Base-by-base conservation (phyloP, 2,888 invertebrate species). In the Masnerella sp. region DNA sequence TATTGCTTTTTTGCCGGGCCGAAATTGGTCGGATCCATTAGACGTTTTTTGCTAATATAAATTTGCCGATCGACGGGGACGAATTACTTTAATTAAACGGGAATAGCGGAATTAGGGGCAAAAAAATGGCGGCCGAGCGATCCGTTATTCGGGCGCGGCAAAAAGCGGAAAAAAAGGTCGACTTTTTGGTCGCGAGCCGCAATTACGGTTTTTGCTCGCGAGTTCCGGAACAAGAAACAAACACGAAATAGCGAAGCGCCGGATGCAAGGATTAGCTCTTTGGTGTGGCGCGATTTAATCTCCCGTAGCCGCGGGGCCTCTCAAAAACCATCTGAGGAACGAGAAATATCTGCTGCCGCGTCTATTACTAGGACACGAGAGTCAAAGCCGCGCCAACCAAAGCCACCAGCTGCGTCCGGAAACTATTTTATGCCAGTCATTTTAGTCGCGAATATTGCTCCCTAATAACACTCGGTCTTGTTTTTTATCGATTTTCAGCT, bases 251-350 rank as follows among this genome's bases (percentile, higher is more conserved):
- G 43, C 30, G 52, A 54, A 59, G 34, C 40, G 42, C 43, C 58
- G 64, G 68, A 72, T 72, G 78, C 73, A 54, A 78, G 76, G 80
- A 84, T 84, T 84, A 83, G 82, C 82, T 82, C 83, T 84, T 83
- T 83, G 81, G 81, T 58, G 79, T 43, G 79, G 80, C 76, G 74
- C 81, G 84, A 84, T 83, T 84, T 82, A 84, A 84, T 84, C 83
- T 83, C 79, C 78, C 74, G 73, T 80, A 75, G 77, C 81, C 81
- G 78, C 79, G 71, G 78, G 81, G 79, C 77, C 80, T 79, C 79
- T 80, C 78, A 67, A 80, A 80, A 80, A 75, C 77, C 22, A 42
- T 67, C 56, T 54, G 51, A 67, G 65, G 51, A 58, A 67, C 56
- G 47, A 11, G 47, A 49, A 54, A 65, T 65, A 65, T 65, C 65